A percentile compares a stretch with the other conserved stretches of the same genome.
These are phyloP conservation scores for Bufo gargarizans DNA, from an alignment of 2,113 vertebrate species.

Conservation along the genomic window DNA sequence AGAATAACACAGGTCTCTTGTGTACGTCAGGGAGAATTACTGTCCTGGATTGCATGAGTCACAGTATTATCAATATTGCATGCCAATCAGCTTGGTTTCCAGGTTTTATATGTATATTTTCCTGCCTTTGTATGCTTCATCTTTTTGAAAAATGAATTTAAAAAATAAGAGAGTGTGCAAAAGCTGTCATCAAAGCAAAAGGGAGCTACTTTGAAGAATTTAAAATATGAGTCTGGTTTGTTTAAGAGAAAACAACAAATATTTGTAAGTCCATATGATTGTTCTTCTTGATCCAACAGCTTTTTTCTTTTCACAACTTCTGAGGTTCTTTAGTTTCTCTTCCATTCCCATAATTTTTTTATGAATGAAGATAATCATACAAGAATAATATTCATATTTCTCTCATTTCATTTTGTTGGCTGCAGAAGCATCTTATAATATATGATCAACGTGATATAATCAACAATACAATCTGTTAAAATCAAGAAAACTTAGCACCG, in stretches of 20 bases:
- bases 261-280: slow-evolving; percentile 45
- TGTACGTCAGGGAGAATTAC: no score
- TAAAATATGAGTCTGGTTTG: no score
- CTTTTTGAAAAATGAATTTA: no score
- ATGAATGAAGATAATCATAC: not conserved
- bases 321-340: not conserved
- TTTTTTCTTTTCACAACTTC: slow-evolving; percentile 1
- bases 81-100: no score
- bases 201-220: no score
- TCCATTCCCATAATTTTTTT: not conserved
- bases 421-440: not conserved
- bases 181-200: no score
- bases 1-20: no score
- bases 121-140: no score
- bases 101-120: no score
- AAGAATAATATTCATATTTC: not conserved
- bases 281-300: slow-evolving; percentile 43
- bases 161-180: no score
- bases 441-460: not conserved
- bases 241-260: slow-evolving; percentile 1
- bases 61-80: no score
- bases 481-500: not conserved
- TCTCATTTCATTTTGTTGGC: not conserved
- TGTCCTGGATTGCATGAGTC: no score
- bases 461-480: not conserved